Evolutionary conservation across 2,797 vertebrate species (phyloP).

Genomic region (Lophius americanus): DNA sequence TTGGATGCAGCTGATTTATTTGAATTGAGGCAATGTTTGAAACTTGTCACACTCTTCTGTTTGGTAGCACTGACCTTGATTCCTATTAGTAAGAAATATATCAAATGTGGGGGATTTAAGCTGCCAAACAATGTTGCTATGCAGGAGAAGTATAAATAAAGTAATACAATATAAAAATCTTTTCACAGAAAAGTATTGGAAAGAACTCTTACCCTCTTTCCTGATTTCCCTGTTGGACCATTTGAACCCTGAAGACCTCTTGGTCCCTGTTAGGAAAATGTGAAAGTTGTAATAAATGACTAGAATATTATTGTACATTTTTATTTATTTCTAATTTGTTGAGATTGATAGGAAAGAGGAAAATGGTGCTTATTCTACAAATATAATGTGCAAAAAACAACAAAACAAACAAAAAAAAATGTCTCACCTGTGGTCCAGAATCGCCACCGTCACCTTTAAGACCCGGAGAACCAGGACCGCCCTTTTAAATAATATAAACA

Average conservation of each 20-base stretch:
- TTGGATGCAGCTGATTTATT: slow-evolving; percentile 50
- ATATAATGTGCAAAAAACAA: slow-evolving; percentile 2
- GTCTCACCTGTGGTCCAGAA: slow-evolving; percentile 89
- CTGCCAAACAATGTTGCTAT: neutral
- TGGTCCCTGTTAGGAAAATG: slow-evolving; percentile 86
- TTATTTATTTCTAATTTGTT: neutral
- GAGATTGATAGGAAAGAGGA: neutral
- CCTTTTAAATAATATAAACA: slow-evolving; percentile 68
- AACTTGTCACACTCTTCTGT: slow-evolving; percentile 22
- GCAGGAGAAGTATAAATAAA: slow-evolving; percentile 10
- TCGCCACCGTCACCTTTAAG: slow-evolving; percentile 94
- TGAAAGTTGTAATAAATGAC: neutral
- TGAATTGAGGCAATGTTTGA: slow-evolving; percentile 43
- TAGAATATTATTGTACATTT: too few species aligned
- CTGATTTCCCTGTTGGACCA: slow-evolving; percentile 89
- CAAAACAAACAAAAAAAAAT: neutral
- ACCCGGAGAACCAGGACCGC: slow-evolving; percentile 88
- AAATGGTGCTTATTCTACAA: neutral
- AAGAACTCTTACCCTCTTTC: slow-evolving; percentile 88
- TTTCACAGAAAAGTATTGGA: neutral
- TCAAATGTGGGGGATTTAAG: slow-evolving; percentile 18
- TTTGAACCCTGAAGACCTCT: slow-evolving; percentile 91
- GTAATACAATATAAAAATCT: neutral
- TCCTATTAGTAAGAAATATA: slow-evolving; percentile 18
- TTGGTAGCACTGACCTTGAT: slow-evolving; percentile 1